A percentile compares a stretch with the other conserved stretches of the same genome.
Evolutionary conservation across 2,888 invertebrate genomes (phyloP).

Genomic region (Euproctis similis): DNA sequence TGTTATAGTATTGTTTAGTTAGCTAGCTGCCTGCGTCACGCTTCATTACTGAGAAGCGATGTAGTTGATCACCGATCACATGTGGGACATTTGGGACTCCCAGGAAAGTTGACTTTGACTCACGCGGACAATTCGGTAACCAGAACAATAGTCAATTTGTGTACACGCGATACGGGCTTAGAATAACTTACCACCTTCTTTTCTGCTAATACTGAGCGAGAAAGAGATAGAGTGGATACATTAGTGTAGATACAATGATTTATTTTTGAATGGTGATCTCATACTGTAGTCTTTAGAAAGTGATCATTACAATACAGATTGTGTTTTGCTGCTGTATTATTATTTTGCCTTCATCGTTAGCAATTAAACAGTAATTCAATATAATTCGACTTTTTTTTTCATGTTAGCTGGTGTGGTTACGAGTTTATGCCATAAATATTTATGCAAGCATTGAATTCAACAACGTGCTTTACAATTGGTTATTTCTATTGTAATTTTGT

Average conservation of each 20-base stretch:
- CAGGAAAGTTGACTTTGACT: conserved; percentile 27
- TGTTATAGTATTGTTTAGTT: too few relatives aligned
- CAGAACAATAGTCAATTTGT: conserved; percentile 21
- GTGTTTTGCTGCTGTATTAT: too few relatives aligned
- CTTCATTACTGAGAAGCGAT: conserved; percentile 16
- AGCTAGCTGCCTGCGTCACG: conserved; percentile 9
- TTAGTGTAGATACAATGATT: too few relatives aligned
- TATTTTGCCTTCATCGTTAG: too few relatives aligned
- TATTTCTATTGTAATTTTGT: too few relatives aligned
- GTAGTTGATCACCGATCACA: conserved; percentile 17
- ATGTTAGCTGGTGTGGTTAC: too few relatives aligned
- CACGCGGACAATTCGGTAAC: conserved; percentile 15
- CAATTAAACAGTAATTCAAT: too few relatives aligned
- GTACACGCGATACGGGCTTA: conserved; percentile 18
- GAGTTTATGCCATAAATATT: too few relatives aligned
- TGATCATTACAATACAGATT: too few relatives aligned
- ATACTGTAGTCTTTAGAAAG: conserved; percentile 15
- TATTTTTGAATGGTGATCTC: conserved; percentile 4
- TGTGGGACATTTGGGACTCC: conserved; percentile 19
- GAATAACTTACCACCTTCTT: conserved; percentile 11
- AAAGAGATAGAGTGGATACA: conserved; percentile 10
- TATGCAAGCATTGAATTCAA: too few relatives aligned
- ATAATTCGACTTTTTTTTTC: too few relatives aligned
- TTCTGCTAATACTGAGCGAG: conserved; percentile 5
- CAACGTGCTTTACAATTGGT: too few relatives aligned